A percentile compares a stretch with the other conserved stretches of the same genome.
phyloP scores from a whole-genome alignment of 2,888 invertebrate genomes.

The Idaea straminata region DNA sequence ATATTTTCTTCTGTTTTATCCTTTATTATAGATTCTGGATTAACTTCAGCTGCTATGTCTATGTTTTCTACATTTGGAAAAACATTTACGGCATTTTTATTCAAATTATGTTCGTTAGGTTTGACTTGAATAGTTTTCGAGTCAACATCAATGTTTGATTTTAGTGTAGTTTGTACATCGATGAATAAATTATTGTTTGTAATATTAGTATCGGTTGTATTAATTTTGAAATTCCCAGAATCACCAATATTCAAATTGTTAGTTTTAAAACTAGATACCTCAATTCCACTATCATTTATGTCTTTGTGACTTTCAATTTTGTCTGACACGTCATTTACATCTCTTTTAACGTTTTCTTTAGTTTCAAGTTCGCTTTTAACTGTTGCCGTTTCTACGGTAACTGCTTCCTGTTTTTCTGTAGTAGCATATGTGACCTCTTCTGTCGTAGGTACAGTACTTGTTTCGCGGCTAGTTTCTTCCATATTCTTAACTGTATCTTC shows the following conservation, averaged over 20 bases:
- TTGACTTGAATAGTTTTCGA: too few relatives aligned
- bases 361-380: background rate
- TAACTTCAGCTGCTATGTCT: background rate
- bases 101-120: too few relatives aligned
- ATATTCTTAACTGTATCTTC: background rate
- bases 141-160: too few relatives aligned
- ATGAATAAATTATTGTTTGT: too few relatives aligned
- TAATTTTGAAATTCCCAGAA: too few relatives aligned
- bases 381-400: background rate
- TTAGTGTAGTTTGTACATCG: too few relatives aligned
- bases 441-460: background rate
- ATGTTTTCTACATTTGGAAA: background rate
- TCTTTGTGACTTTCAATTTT: background rate
- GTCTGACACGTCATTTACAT: background rate
- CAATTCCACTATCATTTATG: background rate
- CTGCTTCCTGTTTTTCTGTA: background rate
- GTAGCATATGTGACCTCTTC: background rate
- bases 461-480: background rate
- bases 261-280: background rate
- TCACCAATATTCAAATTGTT: background rate
- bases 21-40: too few relatives aligned
- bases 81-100: too few relatives aligned
- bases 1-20: too few relatives aligned
- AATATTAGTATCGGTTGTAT: too few relatives aligned
- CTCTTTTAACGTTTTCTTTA: background rate